These are phyloP conservation scores for Eutolmus rufibarbis DNA, from an alignment of 2,888 invertebrate species.

Conservation along the genomic window DNA sequence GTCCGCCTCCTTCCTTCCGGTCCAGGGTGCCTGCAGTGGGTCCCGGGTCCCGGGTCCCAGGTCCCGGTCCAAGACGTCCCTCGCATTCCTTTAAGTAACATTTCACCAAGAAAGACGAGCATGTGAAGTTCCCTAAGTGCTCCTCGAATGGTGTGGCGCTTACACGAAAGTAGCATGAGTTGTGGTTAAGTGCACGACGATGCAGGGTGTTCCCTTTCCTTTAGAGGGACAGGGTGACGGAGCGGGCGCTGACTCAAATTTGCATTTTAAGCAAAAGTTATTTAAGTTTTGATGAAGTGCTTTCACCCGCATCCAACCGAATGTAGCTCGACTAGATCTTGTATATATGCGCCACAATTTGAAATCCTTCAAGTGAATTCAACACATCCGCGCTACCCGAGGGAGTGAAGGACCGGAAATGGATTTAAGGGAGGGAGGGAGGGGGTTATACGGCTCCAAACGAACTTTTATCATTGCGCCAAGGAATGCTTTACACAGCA, in stretches of 20 bases:
- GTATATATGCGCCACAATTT: not conserved
- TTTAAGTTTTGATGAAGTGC: constrained; percentile 48
- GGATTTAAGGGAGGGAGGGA: not conserved
- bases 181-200: not conserved
- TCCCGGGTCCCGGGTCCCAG: not conserved
- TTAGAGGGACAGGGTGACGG: not conserved
- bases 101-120: not conserved
- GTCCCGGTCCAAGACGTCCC: not conserved
- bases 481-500: not conserved
- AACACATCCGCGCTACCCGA: not conserved
- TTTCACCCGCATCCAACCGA: constrained; percentile 29
- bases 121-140: not conserved
- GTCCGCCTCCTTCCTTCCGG: not conserved
- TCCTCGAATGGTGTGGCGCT: not conserved
- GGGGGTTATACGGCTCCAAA: not conserved
- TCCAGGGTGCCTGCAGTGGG: not conserved
- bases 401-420: not conserved
- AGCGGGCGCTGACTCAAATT: constrained; percentile 38
- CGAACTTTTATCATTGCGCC: not conserved
- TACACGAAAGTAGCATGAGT: not conserved
- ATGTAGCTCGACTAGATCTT: not conserved
- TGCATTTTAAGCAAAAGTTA: constrained; percentile 47
- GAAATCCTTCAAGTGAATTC: constrained; percentile 1
- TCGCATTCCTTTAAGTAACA: not conserved
- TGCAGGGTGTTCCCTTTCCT: not conserved